phyloP scores from a whole-genome alignment of 2,113 vertebrate species.

The Callipepla squamata region DNA sequence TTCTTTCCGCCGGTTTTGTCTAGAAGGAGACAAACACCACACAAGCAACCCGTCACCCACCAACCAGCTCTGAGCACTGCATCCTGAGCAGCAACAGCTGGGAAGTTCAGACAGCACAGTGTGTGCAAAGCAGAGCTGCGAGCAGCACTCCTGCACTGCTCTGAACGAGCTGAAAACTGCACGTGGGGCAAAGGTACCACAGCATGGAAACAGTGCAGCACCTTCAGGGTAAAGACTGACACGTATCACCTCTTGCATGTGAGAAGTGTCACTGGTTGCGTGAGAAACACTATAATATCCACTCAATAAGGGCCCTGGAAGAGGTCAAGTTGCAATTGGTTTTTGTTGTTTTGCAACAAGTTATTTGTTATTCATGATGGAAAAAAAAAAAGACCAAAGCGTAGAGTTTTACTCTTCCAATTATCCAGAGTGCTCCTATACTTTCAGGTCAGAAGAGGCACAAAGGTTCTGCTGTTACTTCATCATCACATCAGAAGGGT shows the following conservation, averaged over 20 bases:
- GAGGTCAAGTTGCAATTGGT: not conserved
- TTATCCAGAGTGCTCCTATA: not conserved
- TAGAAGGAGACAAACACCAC: conserved; percentile 21
- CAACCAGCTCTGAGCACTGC: fast-evolving
- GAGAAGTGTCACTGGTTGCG: not conserved
- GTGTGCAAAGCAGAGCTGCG: not conserved
- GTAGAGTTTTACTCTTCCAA: not conserved
- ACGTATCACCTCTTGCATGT: not conserved
- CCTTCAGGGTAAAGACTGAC: not conserved
- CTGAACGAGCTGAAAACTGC: not conserved
- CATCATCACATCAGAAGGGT: fast-evolving
- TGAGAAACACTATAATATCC: not conserved
- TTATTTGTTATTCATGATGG: not conserved
- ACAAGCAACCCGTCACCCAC: not conserved
- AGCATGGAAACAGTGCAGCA: not conserved
- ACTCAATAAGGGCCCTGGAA: not conserved
- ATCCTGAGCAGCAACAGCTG: fast-evolving
- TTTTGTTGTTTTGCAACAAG: not conserved
- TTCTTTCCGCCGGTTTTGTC: conserved; percentile 97
- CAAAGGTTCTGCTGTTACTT: not conserved
- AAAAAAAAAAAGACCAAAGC: not conserved
- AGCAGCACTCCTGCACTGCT: not conserved
- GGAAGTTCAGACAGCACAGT: not conserved
- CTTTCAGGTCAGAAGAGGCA: not conserved
- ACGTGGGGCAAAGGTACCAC: not conserved